Conservation (phyloP, 2,113 vertebrate genomes). For the Microtus montanus region DNA sequence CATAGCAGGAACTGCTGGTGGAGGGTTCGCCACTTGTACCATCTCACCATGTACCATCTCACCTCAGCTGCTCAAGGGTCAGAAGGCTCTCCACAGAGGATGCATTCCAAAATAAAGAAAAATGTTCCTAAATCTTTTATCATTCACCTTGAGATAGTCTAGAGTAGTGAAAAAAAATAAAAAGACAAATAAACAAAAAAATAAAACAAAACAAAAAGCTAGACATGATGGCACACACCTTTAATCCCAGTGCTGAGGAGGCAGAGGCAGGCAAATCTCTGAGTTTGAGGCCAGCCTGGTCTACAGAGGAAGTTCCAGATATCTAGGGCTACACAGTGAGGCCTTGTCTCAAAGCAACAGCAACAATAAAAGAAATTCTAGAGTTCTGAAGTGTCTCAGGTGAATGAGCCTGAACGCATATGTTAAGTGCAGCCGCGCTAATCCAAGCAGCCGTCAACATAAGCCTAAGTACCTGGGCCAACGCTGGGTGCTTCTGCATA, state of each 20-base stretch:
- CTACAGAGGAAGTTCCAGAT: background rate
- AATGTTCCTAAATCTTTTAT: background rate
- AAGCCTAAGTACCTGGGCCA: background rate
- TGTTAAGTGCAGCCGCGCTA: background rate
- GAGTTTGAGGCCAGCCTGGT: background rate
- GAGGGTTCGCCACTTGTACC: background rate
- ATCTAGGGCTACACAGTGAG: background rate
- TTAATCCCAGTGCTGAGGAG: too few relatives aligned
- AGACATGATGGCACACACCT: background rate
- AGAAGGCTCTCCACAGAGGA: background rate
- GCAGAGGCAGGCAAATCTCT: background rate
- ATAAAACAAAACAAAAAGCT: background rate
- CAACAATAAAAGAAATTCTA: background rate
- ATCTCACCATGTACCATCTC: background rate
- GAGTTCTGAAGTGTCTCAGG: conserved; percentile 9
- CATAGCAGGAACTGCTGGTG: background rate
- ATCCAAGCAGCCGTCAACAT: background rate
- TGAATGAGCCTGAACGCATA: background rate
- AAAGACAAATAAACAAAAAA: background rate
- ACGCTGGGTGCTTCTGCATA: background rate
- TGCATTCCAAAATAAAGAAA: background rate
- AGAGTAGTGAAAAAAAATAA: background rate
- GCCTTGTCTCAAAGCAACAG: background rate
- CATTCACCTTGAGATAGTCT: conserved; percentile 8
- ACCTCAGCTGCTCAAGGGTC: background rate